These are phyloP conservation scores for Myanophis thanlyinensis DNA, from an alignment of 2,113 vertebrate species.

Conservation along the genomic window DNA sequence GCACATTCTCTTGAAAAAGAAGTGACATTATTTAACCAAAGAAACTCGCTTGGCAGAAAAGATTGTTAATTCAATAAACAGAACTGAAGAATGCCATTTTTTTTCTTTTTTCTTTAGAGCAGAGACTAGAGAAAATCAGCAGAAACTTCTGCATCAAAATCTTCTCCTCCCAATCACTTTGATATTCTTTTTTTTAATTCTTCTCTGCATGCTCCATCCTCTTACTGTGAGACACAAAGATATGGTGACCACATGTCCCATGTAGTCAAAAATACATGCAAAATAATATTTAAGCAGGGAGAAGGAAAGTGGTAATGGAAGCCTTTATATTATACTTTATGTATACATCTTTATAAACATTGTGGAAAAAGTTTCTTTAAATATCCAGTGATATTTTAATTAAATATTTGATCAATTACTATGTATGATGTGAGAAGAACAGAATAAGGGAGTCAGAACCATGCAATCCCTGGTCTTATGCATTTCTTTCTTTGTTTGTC, in stretches of 20 bases:
- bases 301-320: neutral
- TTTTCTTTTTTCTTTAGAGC: neutral
- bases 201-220: rapidly evolving
- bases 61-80: constrained; percentile 37
- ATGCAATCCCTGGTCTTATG: neutral
- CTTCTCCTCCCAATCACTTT: neutral
- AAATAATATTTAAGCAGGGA: neutral
- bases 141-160: constrained; percentile 23
- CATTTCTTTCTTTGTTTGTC: neutral
- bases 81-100: constrained; percentile 46
- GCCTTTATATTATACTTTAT: neutral
- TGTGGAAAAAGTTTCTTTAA: neutral
- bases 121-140: constrained; percentile 17
- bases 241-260: neutral
- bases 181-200: neutral
- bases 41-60: constrained; percentile 42
- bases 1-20: constrained; percentile 28
- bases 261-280: neutral
- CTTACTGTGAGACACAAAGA: neutral
- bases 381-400: neutral
- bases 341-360: neutral
- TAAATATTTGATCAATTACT: neutral
- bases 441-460: neutral
- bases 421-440: neutral
- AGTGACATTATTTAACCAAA: constrained; percentile 46